Percentiles rank a stretch among this genome's conserved stretches.
Conservation (phyloP, 2,113 vertebrate genomes). For the Centrocercus urophasianus region DNA sequence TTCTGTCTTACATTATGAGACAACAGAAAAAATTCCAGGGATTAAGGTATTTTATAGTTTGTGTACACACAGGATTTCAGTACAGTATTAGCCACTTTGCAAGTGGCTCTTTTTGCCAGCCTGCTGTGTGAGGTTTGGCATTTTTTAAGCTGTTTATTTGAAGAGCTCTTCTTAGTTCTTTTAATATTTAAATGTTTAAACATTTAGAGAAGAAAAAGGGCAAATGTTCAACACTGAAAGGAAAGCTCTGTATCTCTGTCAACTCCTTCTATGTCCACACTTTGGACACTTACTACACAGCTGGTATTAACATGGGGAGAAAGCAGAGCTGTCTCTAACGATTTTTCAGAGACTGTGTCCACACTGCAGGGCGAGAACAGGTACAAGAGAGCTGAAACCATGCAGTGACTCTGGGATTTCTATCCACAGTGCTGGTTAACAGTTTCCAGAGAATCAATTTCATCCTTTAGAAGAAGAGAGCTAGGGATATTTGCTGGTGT, state of each 20-base stretch:
- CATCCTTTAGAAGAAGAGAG: neutral
- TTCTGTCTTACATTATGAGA: neutral
- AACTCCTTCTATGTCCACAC: neutral
- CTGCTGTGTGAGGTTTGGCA: neutral
- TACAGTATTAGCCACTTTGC: neutral
- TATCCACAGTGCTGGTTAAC: neutral
- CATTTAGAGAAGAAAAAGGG: neutral
- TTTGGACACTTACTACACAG: neutral
- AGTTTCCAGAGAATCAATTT: neutral
- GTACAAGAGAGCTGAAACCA: neutral
- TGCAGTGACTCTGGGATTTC: neutral
- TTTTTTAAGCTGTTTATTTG: constrained; percentile 25
- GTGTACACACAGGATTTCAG: neutral
- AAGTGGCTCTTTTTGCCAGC: neutral
- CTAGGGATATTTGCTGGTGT: neutral
- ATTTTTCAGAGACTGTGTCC: neutral
- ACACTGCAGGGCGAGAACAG: fast-evolving
- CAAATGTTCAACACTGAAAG: neutral
- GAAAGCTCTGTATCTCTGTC: neutral
- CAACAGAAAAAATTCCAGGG: neutral
- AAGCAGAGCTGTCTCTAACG: fast-evolving
- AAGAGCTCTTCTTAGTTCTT: constrained; percentile 13
- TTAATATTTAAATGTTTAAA: neutral
- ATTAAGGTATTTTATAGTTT: neutral
- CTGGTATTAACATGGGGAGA: neutral